A percentile compares a stretch with the other conserved stretches of the same genome.
Conservation (phyloP, 1,140 invertebrate species). For the Cydia strobilella region DNA sequence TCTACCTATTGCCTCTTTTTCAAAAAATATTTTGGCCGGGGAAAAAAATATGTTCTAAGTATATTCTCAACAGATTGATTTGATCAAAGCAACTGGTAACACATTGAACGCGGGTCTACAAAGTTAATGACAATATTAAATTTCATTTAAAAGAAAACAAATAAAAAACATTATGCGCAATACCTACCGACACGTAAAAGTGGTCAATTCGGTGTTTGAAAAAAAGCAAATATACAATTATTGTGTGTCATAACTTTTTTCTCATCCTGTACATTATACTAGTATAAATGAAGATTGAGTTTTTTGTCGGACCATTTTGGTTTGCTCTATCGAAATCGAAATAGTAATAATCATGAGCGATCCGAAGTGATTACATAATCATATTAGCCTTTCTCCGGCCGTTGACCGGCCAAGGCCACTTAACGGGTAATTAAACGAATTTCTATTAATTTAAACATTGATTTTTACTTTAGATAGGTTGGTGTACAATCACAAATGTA, state of each 20-base stretch:
- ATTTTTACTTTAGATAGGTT: background rate
- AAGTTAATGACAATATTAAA: no score
- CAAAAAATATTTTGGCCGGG: no score
- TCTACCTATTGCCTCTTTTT: no score
- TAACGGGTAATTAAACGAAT: slow-evolving; percentile 44
- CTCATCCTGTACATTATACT: background rate
- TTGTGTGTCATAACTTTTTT: background rate
- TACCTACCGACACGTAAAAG: background rate
- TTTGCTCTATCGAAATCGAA: slow-evolving; percentile 24
- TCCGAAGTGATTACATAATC: slow-evolving; percentile 47
- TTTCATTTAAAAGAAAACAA: background rate
- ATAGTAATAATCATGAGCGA: slow-evolving; percentile 26
- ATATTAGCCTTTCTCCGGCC: slow-evolving; percentile 59
- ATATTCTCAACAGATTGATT: no score
- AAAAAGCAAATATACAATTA: background rate
- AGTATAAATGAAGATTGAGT: slow-evolving; percentile 29
- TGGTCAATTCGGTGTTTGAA: background rate
- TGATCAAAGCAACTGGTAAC: no score
- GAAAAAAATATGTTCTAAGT: no score
- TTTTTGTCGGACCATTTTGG: slow-evolving; percentile 39
- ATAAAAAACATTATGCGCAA: background rate
- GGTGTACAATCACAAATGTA: background rate
- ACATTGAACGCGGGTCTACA: no score
- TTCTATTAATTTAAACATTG: slow-evolving; percentile 22
- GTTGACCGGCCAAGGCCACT: slow-evolving; percentile 60